Base-by-base conservation (phyloP, 2,888 invertebrate species). In the Euzophera pinguis region DNA sequence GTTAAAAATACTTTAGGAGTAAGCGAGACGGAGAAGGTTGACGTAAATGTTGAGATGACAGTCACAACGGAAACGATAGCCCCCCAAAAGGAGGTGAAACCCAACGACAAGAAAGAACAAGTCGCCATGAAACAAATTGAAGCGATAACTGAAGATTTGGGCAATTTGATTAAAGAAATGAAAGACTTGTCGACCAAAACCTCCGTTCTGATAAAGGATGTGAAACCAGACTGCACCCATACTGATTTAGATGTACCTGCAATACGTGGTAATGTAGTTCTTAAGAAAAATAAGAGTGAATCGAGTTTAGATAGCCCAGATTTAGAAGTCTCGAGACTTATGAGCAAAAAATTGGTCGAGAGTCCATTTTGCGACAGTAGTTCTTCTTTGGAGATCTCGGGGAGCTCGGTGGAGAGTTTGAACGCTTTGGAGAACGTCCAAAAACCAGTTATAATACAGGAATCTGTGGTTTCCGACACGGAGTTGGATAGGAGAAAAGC, bases 281-380 rank as follows among this genome's bases (percentile, higher is more conserved):
- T 90, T 73, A 90, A 90, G 78, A 91, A 91, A 56, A 89, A 90
- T 67, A 89, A 86, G 60, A 90, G 89, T 54, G 91, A 91, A 64
- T 90, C 90, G 10, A 90, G 89, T 63, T 65, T 90, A n/a, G 91
- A 91, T 52, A 91, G 91, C 63, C 90, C 91, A 0, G 91, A 91
- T 62, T 62, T 90, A 56, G 91, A 91, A 70, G 91, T 91, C 0
- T 91, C 90, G 37, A 78, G 89, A 58, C 67, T 90, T 3, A 91
- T 91, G 87, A 81, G 84, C 58, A 86, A 83, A 52, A 75, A 75
- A 49, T 34, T 78, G 34, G 67, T 72, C 4, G 77, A 78, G 4
- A 87, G 86, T 62, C 82, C 85, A 2, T 87, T 85, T 58, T 81
- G 84, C 54, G 90, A 90, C 50, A 90, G 89, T 55, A 88, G 80